These are phyloP conservation scores for Melieria crassipennis DNA, from an alignment of 2,888 invertebrate genomes.

Conservation along the genomic window DNA sequence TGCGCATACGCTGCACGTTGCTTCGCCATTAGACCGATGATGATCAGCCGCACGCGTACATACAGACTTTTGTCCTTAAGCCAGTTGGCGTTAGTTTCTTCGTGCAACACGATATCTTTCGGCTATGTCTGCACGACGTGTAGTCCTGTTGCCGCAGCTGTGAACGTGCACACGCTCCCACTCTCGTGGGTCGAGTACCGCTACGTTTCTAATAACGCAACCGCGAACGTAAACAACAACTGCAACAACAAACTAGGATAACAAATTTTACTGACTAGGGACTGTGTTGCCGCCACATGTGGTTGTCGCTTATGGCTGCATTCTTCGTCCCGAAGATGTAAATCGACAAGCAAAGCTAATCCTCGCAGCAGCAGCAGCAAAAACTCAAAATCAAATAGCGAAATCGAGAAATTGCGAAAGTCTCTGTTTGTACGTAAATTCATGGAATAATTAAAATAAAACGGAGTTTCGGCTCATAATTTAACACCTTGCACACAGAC, in stretches of 20 bases:
- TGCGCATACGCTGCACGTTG: conserved; percentile 25
- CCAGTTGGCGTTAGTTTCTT: conserved; percentile 89
- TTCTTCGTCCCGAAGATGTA: too few species aligned
- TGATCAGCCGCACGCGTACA: conserved; percentile 92
- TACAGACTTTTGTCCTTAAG: conserved; percentile 93
- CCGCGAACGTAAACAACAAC: conserved; percentile 1
- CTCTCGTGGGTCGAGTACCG: conserved; percentile 2
- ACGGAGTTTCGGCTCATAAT: too few species aligned
- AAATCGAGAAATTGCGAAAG: too few species aligned
- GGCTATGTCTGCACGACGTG: conserved; percentile 89
- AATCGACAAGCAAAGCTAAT: too few species aligned
- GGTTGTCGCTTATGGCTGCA: background rate
- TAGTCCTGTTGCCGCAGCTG: conserved; percentile 59
- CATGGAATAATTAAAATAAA: too few species aligned
- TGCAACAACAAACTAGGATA: conserved; percentile 30
- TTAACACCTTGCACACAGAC: too few species aligned
- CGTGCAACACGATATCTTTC: conserved; percentile 94
- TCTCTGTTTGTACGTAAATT: too few species aligned
- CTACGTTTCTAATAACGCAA: conserved; percentile 8
- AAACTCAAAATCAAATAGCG: too few species aligned
- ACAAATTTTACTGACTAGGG: conserved; percentile 42
- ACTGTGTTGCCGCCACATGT: conserved; percentile 39
- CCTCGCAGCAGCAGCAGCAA: too few species aligned
- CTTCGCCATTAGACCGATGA: conserved; percentile 82
- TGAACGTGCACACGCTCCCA: conserved; percentile 9